phyloP scores from a whole-genome alignment of 2,113 vertebrate genomes.

The Brachypteracias leptosomus region DNA sequence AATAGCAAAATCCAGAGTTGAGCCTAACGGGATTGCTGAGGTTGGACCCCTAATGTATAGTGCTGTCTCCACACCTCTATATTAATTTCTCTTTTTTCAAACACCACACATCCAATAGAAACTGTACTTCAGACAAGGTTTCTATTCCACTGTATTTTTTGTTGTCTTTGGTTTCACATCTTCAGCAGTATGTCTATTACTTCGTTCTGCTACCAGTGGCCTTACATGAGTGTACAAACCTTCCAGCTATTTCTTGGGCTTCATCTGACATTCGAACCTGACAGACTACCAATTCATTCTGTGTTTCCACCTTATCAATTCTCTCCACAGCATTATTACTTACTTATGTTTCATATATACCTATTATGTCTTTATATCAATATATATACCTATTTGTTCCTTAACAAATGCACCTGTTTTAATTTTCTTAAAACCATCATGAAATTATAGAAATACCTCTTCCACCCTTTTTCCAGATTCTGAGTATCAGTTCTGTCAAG shows the following conservation, averaged over 20 bases:
- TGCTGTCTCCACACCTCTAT: neutral
- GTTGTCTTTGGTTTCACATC: neutral
- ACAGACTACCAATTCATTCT: neutral
- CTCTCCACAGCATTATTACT: neutral
- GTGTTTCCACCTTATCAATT: neutral
- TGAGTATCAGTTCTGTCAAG: neutral
- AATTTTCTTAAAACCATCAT: neutral
- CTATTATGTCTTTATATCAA: too few relatives aligned
- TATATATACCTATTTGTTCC: too few relatives aligned
- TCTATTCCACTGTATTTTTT: neutral
- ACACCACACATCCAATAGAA: neutral
- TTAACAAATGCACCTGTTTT: neutral
- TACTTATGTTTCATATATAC: neutral
- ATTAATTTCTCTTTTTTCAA: neutral
- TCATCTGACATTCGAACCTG: neutral
- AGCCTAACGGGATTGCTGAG: neutral
- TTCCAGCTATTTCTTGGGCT: neutral
- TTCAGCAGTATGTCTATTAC: neutral
- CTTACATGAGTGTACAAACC: neutral
- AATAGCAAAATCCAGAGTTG: neutral
- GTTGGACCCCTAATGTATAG: neutral
- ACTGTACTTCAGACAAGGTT: neutral
- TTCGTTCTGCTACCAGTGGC: neutral
- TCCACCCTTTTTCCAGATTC: neutral
- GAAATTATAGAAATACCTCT: neutral